Percentiles rank a stretch among this genome's conserved stretches.
Conservation (phyloP, 2,113 vertebrate species). For the Megaceryle maxima region DNA sequence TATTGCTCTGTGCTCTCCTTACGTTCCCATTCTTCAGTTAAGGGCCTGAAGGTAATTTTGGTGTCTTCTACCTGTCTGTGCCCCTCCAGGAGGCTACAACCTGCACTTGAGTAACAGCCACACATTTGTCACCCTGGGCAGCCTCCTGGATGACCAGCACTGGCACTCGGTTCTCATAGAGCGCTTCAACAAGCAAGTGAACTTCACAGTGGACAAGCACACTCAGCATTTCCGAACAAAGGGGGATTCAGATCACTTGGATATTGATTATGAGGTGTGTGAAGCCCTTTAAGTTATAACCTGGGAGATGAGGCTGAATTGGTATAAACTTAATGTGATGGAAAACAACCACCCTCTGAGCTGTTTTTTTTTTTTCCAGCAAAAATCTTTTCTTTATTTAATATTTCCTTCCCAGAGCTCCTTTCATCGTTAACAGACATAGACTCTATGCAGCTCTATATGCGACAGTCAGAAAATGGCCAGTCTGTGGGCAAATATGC, state of each 20-base stretch:
- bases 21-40: background rate
- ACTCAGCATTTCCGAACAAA: slow-evolving; percentile 89
- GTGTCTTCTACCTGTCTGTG: slow-evolving; percentile 24
- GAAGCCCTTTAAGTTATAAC: background rate
- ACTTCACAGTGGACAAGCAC: slow-evolving; percentile 92
- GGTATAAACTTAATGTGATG: background rate
- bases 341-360: background rate
- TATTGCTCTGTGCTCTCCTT: background rate
- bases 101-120: slow-evolving; percentile 79
- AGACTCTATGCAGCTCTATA: background rate
- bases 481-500: background rate
- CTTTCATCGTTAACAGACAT: background rate
- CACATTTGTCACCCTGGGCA: slow-evolving; percentile 84
- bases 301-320: background rate
- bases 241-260: slow-evolving; percentile 89
- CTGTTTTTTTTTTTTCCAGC: background rate
- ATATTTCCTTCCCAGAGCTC: background rate
- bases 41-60: background rate
- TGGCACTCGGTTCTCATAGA: slow-evolving; percentile 96
- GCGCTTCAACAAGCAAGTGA: slow-evolving; percentile 94
- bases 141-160: slow-evolving; percentile 94
- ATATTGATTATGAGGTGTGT: slow-evolving; percentile 97
- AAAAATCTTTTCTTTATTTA: background rate
- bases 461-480: background rate
- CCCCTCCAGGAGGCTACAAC: slow-evolving; percentile 84